Conservation (phyloP, 1,140 invertebrate genomes). For the Gonioctena quinquepunctata region DNA sequence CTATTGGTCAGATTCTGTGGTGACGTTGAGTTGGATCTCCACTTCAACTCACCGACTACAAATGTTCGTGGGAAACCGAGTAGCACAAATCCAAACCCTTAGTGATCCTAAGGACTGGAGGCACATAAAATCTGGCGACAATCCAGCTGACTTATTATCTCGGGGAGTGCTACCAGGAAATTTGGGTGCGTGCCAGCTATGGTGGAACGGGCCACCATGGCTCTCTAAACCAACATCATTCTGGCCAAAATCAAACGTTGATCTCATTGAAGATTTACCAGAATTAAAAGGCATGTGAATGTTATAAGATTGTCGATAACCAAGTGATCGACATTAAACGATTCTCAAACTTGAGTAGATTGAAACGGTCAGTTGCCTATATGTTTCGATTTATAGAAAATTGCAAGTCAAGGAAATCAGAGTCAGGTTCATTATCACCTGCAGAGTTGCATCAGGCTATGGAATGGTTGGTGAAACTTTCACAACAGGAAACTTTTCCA, state of each 20-base stretch:
- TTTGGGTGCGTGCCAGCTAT: conserved; percentile 16
- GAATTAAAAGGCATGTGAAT: background rate
- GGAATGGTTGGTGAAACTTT: background rate
- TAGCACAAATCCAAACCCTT: conserved; percentile 38
- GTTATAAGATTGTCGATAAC: too few relatives aligned
- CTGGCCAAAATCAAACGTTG: background rate
- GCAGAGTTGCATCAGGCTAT: conserved; percentile 6
- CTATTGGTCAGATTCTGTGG: conserved; percentile 33
- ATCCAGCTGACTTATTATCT: conserved; percentile 46
- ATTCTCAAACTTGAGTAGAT: conserved; percentile 10
- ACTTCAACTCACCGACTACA: conserved; percentile 30
- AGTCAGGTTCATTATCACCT: background rate
- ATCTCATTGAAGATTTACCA: conserved; percentile 1
- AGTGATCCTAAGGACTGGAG: conserved; percentile 29
- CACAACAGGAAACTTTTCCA: conserved; percentile 16
- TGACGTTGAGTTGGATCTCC: conserved; percentile 30
- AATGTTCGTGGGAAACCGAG: conserved; percentile 40
- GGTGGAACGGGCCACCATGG: conserved; percentile 29
- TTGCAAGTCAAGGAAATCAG: background rate
- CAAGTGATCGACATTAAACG: background rate
- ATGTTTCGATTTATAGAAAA: conserved; percentile 9
- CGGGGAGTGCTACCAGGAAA: conserved; percentile 29
- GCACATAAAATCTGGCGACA: conserved; percentile 39
- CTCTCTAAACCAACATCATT: background rate
- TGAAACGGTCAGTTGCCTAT: conserved; percentile 5